Percentiles rank a stretch among this genome's conserved stretches.
Evolutionary conservation across 2,797 vertebrate genomes (phyloP).

Genomic region (Mormyrus proboscirostris): DNA sequence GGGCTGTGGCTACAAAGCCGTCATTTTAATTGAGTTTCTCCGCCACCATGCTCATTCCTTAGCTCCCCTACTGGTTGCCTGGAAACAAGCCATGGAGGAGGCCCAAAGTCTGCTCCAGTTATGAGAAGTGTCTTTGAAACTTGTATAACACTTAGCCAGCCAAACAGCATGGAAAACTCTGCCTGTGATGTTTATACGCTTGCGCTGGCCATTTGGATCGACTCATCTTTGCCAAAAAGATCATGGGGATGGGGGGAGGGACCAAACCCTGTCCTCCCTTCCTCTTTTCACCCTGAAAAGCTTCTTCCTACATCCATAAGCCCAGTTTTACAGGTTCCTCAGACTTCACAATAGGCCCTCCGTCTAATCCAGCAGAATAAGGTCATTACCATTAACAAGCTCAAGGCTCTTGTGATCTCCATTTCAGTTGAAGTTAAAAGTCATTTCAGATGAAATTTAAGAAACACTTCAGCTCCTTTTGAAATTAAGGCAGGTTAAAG

Average conservation of each 20-base stretch:
- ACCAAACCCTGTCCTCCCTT: background rate
- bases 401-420: background rate
- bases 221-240: background rate
- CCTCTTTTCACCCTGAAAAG: background rate
- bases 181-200: background rate
- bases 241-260: background rate
- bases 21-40: slow-evolving; percentile 9
- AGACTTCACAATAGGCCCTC: background rate
- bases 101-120: slow-evolving; percentile 4
- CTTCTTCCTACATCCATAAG: background rate
- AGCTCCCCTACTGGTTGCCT: slow-evolving; percentile 5
- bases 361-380: background rate
- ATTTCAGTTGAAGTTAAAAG: background rate
- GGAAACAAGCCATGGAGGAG: slow-evolving; percentile 2
- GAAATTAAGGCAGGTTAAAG: background rate
- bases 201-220: background rate
- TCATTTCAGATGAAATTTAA: background rate
- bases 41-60: background rate
- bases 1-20: background rate
- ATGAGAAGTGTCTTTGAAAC: background rate
- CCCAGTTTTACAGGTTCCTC: background rate
- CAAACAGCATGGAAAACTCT: background rate
- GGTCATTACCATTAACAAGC: background rate
- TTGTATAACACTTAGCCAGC: background rate
- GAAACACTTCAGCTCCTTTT: background rate